A percentile compares a stretch with the other conserved stretches of the same genome.
Conservation (phyloP, 2,888 invertebrate genomes). For the Troides aeacus region DNA sequence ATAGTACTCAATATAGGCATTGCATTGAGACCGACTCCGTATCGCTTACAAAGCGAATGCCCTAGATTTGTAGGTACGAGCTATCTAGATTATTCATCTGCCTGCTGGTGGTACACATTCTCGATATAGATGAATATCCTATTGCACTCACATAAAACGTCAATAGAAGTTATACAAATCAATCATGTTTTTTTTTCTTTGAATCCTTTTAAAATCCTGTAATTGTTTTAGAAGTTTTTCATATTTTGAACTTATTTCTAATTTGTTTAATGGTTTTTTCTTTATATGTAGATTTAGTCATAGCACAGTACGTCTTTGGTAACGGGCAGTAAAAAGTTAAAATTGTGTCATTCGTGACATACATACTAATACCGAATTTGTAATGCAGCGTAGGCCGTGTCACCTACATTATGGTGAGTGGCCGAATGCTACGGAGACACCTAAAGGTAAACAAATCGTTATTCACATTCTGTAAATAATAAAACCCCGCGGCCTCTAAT, state of each 20-base stretch:
- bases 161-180: too few species aligned
- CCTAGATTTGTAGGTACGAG: slow-evolving; percentile 31
- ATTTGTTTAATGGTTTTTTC: background rate
- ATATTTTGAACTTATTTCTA: background rate
- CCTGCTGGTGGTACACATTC: slow-evolving; percentile 33
- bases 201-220: background rate
- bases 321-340: slow-evolving; percentile 38
- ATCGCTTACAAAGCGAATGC: slow-evolving; percentile 28
- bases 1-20: slow-evolving; percentile 1
- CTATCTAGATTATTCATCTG: slow-evolving; percentile 36
- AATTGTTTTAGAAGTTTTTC: background rate
- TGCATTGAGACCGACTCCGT: slow-evolving; percentile 11
- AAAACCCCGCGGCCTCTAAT: slow-evolving; percentile 43
- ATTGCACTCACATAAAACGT: background rate
- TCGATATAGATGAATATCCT: slow-evolving; percentile 15
- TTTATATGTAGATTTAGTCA: slow-evolving; percentile 12
- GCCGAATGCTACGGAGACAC: slow-evolving; percentile 45
- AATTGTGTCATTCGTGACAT: slow-evolving; percentile 43
- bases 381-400: slow-evolving; percentile 49
- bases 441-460: slow-evolving; percentile 54
- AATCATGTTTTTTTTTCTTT: background rate
- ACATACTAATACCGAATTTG: slow-evolving; percentile 47
- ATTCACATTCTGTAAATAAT: slow-evolving; percentile 47
- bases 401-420: slow-evolving; percentile 41
- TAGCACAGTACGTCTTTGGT: slow-evolving; percentile 20